Conservation (phyloP, 1,140 invertebrate genomes). For the Pseudomyrmex pallidus region DNA sequence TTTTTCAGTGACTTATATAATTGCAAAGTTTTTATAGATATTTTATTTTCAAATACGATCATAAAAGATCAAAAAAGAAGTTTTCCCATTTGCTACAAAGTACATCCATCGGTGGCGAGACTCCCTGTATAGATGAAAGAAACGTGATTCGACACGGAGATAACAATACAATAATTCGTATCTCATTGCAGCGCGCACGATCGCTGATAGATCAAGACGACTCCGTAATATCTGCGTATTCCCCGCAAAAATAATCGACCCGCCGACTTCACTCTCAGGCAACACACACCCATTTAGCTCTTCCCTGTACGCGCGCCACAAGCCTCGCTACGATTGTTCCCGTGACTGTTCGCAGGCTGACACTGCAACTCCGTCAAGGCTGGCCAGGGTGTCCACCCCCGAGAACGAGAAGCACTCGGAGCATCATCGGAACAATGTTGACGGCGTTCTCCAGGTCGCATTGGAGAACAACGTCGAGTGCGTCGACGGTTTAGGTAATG, state of each 20-base stretch:
- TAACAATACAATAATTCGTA: constrained; percentile 67
- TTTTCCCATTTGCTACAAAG: neutral
- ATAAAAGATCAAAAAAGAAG: neutral
- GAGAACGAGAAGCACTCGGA: constrained; percentile 59
- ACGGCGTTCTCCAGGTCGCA: constrained; percentile 13
- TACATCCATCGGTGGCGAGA: constrained; percentile 8
- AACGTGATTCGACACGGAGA: constrained; percentile 34
- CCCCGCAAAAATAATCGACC: constrained; percentile 57
- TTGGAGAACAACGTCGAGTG: constrained; percentile 41
- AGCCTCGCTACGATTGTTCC: constrained; percentile 36
- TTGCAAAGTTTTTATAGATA: neutral
- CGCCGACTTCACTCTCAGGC: constrained; percentile 37
- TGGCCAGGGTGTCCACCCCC: constrained; percentile 73
- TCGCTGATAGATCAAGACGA: constrained; percentile 58
- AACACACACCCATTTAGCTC: constrained; percentile 34
- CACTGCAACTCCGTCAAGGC: constrained; percentile 62
- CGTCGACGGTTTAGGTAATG: neutral
- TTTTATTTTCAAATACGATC: neutral
- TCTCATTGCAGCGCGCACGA: constrained; percentile 63
- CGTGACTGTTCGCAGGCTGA: constrained; percentile 73
- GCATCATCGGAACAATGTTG: constrained; percentile 32
- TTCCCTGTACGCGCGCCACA: neutral
- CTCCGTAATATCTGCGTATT: constrained; percentile 48
- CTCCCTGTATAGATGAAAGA: constrained; percentile 4
- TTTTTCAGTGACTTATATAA: neutral